Conservation (phyloP, 2,888 invertebrate genomes). For the Drosophila setosimentum region DNA sequence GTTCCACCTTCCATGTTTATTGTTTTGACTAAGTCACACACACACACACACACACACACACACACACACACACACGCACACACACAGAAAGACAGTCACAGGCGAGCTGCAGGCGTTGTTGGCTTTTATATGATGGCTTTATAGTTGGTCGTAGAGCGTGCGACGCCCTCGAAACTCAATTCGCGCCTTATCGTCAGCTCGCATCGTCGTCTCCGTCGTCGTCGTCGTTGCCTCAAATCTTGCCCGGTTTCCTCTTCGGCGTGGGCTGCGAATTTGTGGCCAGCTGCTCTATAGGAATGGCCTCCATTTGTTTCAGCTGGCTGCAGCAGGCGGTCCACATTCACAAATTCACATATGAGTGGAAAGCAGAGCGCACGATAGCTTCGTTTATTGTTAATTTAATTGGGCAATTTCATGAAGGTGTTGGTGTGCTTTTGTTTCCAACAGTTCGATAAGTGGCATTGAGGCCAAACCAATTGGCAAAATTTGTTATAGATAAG, state of each 20-base stretch:
- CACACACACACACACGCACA: slow-evolving; percentile 3
- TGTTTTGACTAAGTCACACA: slow-evolving; percentile 79
- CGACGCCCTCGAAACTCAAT: slow-evolving; percentile 76
- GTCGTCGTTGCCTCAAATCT: slow-evolving; percentile 52
- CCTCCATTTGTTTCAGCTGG: slow-evolving; percentile 54
- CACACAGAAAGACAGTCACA: slow-evolving; percentile 2
- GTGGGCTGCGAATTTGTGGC: slow-evolving; percentile 70
- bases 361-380: slow-evolving; percentile 41
- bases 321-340: slow-evolving; percentile 50
- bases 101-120: slow-evolving; percentile 21
- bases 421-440: slow-evolving; percentile 60
- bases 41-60: slow-evolving; percentile 28
- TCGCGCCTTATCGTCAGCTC: slow-evolving; percentile 70
- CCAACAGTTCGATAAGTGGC: slow-evolving; percentile 44
- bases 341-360: slow-evolving; percentile 48
- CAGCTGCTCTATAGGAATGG: slow-evolving; percentile 55
- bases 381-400: slow-evolving; percentile 78
- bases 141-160: slow-evolving; percentile 72
- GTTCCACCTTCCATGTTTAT: slow-evolving; percentile 83
- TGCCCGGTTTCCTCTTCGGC: slow-evolving; percentile 68
- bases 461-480: slow-evolving; percentile 53
- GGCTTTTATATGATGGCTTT: slow-evolving; percentile 61
- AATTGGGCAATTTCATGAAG: slow-evolving; percentile 78
- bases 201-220: slow-evolving; percentile 56
- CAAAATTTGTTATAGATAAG: slow-evolving; percentile 44